A percentile compares a stretch with the other conserved stretches of the same genome.
These are phyloP conservation scores for Oostethus manadensis DNA, from an alignment of 2,113 vertebrate species.

Conservation along the genomic window DNA sequence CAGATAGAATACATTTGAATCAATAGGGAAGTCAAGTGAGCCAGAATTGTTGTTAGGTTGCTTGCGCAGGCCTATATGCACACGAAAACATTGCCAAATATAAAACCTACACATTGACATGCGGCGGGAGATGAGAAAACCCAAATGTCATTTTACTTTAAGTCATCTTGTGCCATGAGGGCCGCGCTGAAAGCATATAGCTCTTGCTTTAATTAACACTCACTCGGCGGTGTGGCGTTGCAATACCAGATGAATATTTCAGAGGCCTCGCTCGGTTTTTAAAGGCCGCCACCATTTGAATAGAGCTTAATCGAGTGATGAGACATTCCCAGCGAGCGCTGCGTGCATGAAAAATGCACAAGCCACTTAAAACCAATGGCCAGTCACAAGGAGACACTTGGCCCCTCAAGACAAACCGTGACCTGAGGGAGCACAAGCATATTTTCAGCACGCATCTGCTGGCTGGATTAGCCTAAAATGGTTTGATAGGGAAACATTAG, in stretches of 20 bases:
- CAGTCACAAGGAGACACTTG: conserved; percentile 62
- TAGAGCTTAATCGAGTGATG: conserved; percentile 67
- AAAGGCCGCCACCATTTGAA: conserved; percentile 64
- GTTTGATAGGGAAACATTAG: conserved; percentile 75
- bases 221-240: conserved; percentile 49
- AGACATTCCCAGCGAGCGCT: conserved; percentile 64
- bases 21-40: too few relatives aligned
- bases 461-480: conserved; percentile 37
- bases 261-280: conserved; percentile 51
- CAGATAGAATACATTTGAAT: not conserved
- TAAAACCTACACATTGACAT: conserved; percentile 31
- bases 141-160: conserved; percentile 44
- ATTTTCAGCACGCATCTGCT: conserved; percentile 41
- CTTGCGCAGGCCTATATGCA: conserved; percentile 5
- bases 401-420: conserved; percentile 58
- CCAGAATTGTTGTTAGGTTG: not conserved
- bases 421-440: conserved; percentile 52
- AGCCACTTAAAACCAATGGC: conserved; percentile 74
- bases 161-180: conserved; percentile 48
- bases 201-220: conserved; percentile 68
- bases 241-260: conserved; percentile 74
- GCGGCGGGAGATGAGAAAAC: conserved; percentile 11
- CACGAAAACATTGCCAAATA: conserved; percentile 13
- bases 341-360: conserved; percentile 74
- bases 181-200: conserved; percentile 41